Evolutionary conservation across 2,888 invertebrate species (phyloP).

Genomic region (Cataglyphis altisquamis): DNA sequence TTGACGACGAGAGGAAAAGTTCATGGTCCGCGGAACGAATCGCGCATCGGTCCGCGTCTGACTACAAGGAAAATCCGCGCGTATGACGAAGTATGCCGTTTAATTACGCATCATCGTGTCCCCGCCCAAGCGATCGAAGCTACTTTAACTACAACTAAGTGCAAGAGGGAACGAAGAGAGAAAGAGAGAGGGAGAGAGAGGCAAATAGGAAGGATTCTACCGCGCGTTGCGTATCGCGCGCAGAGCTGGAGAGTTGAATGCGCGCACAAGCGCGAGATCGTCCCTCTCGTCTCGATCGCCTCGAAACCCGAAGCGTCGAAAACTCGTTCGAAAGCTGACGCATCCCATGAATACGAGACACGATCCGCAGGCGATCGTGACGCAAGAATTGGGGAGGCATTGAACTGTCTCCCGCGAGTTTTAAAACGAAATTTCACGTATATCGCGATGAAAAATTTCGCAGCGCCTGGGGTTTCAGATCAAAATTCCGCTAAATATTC

Average conservation of each 20-base stretch:
- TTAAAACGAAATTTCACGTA: neutral
- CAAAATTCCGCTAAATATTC: neutral
- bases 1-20: neutral
- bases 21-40: neutral
- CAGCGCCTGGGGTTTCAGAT: neutral
- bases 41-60: neutral
- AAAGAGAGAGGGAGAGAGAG: neutral
- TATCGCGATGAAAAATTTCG: neutral
- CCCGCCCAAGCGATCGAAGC: neutral
- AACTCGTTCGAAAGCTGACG: constrained; percentile 48
- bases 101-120: constrained; percentile 28
- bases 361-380: constrained; percentile 39
- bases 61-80: constrained; percentile 16
- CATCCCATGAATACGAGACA: constrained; percentile 36
- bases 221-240: constrained; percentile 19
- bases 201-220: neutral
- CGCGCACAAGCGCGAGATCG: constrained; percentile 61
- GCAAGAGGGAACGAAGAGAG: neutral
- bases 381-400: constrained; percentile 21
- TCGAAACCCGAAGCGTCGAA: constrained; percentile 30
- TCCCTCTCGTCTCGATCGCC: constrained; percentile 40
- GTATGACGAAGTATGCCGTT: constrained; percentile 5
- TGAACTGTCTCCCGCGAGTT: neutral
- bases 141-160: neutral
- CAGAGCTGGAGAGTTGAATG: constrained; percentile 67